A percentile compares a stretch with the other conserved stretches of the same genome.
Conservation (phyloP, 2,888 invertebrate genomes). For the Rhodophaea formosa region DNA sequence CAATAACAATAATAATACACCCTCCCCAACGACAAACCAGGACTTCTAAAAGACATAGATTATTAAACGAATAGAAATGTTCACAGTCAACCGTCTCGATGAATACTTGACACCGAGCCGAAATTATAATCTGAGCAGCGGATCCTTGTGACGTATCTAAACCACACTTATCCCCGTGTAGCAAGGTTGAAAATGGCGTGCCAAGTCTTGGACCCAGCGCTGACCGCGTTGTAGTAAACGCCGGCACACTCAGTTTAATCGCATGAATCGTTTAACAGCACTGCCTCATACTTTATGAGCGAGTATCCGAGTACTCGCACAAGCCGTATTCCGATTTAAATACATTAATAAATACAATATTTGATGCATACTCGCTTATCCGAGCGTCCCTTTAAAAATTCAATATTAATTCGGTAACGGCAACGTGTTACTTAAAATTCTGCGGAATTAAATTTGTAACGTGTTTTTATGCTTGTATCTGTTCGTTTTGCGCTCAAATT, state of each 20-base stretch:
- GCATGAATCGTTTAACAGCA: constrained; percentile 39
- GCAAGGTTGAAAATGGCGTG: constrained; percentile 8
- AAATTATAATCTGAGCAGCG: constrained; percentile 19
- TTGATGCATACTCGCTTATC: constrained; percentile 55
- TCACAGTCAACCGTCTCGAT: constrained; percentile 16
- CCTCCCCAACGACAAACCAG: neutral
- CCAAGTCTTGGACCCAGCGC: neutral
- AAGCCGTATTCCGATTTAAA: constrained; percentile 55
- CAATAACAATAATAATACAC: constrained; percentile 2
- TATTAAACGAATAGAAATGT: constrained; percentile 19
- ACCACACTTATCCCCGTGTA: neutral
- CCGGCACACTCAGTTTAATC: constrained; percentile 29
- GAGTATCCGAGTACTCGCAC: constrained; percentile 42
- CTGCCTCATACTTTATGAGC: constrained; percentile 47
- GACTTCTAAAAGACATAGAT: constrained; percentile 17
- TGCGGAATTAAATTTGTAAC: constrained; percentile 41
- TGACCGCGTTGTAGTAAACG: constrained; percentile 15
- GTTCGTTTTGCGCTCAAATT: constrained; percentile 3
- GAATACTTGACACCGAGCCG: constrained; percentile 19
- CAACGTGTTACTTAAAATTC: constrained; percentile 47
- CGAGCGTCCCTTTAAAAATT: constrained; percentile 53
- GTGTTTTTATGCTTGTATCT: constrained; percentile 7
- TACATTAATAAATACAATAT: constrained; percentile 54
- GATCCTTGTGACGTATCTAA: neutral
- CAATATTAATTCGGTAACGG: constrained; percentile 50